A percentile compares a stretch with the other conserved stretches of the same genome.
These are phyloP conservation scores for Diploptera punctata DNA, from an alignment of 2,888 invertebrate species.

Conservation along the genomic window DNA sequence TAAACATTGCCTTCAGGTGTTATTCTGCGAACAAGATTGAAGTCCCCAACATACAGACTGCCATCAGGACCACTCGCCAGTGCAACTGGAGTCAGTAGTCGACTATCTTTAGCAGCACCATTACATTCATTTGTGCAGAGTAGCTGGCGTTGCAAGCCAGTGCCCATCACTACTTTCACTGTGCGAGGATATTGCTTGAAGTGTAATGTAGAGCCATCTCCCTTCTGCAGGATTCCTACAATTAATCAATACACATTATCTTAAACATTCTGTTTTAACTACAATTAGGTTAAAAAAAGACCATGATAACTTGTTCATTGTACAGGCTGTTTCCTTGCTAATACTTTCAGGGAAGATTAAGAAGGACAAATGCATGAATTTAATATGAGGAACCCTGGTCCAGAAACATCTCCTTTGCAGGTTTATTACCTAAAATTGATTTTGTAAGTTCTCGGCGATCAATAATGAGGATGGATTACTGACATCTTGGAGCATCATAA, in stretches of 20 bases:
- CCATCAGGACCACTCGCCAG: slow-evolving; percentile 96
- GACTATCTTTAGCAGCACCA: slow-evolving; percentile 84
- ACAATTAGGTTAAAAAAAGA: too few species aligned
- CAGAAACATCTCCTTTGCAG: too few species aligned
- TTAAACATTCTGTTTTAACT: too few species aligned
- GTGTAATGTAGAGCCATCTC: slow-evolving; percentile 94
- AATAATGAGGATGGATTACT: too few species aligned
- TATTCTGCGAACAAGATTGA: slow-evolving; percentile 90
- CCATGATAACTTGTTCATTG: too few species aligned
- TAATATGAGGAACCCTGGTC: too few species aligned
- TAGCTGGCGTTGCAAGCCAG: slow-evolving; percentile 83
- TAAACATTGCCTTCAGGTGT: slow-evolving; percentile 89
- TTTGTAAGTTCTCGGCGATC: too few species aligned
- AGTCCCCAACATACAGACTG: slow-evolving; percentile 95
- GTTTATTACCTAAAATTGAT: too few species aligned
- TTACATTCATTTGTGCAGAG: slow-evolving; percentile 89
- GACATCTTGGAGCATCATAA: too few species aligned
- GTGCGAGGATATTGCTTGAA: slow-evolving; percentile 91
- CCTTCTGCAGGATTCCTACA: slow-evolving; percentile 90
- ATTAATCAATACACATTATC: not conserved
- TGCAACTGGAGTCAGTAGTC: slow-evolving; percentile 91
- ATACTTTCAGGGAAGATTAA: too few species aligned
- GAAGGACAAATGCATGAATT: too few species aligned
- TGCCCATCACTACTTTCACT: slow-evolving; percentile 92
- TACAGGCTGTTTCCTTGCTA: too few species aligned